Evolutionary conservation across 2,113 vertebrate genomes (phyloP).

Genomic region (Circaetus cinerascens): DNA sequence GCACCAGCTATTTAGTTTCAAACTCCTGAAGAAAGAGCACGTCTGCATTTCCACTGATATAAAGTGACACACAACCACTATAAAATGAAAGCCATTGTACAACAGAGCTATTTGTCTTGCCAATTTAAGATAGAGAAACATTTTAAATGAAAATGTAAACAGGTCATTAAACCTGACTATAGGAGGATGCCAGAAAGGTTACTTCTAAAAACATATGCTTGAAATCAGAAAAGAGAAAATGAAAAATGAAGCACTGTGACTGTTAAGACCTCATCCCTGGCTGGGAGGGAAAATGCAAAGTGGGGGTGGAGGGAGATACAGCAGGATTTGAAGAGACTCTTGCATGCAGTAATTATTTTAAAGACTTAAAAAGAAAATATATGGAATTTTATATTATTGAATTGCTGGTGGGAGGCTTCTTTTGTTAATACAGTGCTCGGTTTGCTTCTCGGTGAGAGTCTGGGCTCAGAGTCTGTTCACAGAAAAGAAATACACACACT

Average conservation of each 20-base stretch:
- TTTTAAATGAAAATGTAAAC: conserved; percentile 15
- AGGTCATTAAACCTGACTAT: not conserved
- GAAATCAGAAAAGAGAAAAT: conserved; percentile 1
- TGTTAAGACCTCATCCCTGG: not conserved
- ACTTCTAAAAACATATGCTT: not conserved
- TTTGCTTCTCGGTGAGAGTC: not conserved
- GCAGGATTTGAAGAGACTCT: not conserved
- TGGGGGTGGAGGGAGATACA: not conserved
- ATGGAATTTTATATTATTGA: not conserved
- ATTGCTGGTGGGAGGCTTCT: not conserved
- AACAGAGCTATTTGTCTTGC: not conserved
- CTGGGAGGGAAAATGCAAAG: not conserved
- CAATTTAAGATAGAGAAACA: not conserved
- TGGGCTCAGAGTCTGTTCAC: not conserved
- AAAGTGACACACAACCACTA: not conserved
- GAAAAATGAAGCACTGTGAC: not conserved
- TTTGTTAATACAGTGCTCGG: not conserved
- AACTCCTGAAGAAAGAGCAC: not conserved
- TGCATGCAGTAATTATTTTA: not conserved
- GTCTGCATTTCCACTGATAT: not conserved
- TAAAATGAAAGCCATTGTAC: not conserved
- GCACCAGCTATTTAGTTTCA: conserved; percentile 22
- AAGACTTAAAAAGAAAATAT: not conserved
- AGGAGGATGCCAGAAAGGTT: not conserved
- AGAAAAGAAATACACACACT: not conserved